Base-by-base conservation (phyloP, 1,140 invertebrate genomes). In the Bombus haemorrhoidalis region DNA sequence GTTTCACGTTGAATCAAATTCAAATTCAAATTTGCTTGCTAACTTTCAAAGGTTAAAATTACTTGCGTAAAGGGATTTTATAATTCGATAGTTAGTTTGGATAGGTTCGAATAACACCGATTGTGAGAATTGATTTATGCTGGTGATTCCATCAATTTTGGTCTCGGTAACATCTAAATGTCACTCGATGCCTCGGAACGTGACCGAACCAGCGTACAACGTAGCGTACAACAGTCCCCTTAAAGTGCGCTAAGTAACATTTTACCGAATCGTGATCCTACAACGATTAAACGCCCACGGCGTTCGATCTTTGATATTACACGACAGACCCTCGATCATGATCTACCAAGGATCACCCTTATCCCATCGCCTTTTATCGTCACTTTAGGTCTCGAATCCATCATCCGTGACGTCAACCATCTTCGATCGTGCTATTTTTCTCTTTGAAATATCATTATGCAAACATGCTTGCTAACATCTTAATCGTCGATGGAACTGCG, bases 131-230 rank as follows among this genome's bases (percentile, higher is more conserved):
- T 28, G 43, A 80, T 57, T 71, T 57, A 57, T 47, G 32, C 6
- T 0, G 9, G 1, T 1, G 9, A 66, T 71, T 80, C 32, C 22
- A 53, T 68, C 64, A 28, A 6, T 41, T 68, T 68, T 39, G 59
- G 10, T n/a, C 13, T 25, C 34, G 25, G 41, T 41, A 28, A 32
- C 10, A 1, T 25, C 34, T 72, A 59, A 81, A 81, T 72, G 79
- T 81, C 47, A 68, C 13, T 59, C 28, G 79, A 57, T 22, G 79
- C 34, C 43, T 15, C 57, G 47, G 18, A 71, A 71, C 68, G 47
- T 59, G 68, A 59, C 8, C 15, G 34, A 10, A 64, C 4, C 3
- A 69, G 78, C 47, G 34, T 71, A 18, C 18, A 69, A 71, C 6
- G 18, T 53, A 22, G 47, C 47, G 47, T 22, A 53, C 18, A 18